Conservation (phyloP, 1,140 invertebrate genomes). For the Drosophila bocki region DNA sequence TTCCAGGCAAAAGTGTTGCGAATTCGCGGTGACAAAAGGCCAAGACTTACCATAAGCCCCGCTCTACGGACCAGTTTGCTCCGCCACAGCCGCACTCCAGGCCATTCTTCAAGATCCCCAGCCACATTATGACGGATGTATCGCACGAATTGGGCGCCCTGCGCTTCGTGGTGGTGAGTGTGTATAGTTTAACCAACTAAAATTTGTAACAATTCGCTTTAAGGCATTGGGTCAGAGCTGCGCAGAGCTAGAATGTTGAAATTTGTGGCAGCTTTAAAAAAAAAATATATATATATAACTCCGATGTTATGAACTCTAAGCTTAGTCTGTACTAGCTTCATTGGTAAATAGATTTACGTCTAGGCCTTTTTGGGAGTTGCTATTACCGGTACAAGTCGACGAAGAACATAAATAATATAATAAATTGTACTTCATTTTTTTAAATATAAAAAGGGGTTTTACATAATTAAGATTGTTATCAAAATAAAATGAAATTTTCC, state of each 20-base stretch:
- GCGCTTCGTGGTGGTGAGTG: slow-evolving; percentile 83
- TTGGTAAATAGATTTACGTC: background rate
- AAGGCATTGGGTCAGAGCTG: slow-evolving; percentile 1
- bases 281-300: background rate
- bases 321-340: background rate
- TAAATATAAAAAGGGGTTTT: no score
- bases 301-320: background rate
- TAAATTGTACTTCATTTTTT: no score
- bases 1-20: slow-evolving; percentile 37
- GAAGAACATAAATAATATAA: background rate
- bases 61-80: slow-evolving; percentile 34
- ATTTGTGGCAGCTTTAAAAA: no score
- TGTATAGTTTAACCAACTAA: background rate
- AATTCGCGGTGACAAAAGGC: slow-evolving; percentile 10
- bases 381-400: background rate
- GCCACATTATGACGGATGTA: slow-evolving; percentile 76
- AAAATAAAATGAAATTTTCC: no score
- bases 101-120: slow-evolving; percentile 57
- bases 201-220: background rate
- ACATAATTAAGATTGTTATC: no score
- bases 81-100: background rate
- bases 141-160: slow-evolving; percentile 81
- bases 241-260: background rate
- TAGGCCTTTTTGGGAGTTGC: background rate
- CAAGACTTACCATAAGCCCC: background rate